Conservation (phyloP, 2,888 invertebrate species). For the Rotaria macrura region DNA sequence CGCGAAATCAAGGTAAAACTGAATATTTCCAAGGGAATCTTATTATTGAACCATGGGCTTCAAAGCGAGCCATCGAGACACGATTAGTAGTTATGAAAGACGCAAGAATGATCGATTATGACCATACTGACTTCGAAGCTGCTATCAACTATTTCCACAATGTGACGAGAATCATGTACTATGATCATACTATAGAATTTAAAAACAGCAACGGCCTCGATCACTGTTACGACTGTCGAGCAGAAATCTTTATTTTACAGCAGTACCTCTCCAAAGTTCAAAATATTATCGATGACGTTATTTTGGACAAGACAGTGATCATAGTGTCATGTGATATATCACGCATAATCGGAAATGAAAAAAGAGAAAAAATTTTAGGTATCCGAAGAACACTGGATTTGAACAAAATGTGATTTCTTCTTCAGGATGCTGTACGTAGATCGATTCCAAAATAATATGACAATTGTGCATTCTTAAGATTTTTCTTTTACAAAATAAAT, state of each 20-base stretch:
- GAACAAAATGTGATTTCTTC: background rate
- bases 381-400: background rate
- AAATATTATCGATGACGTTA: background rate
- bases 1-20: background rate
- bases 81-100: conserved; percentile 13
- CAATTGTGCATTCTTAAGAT: too few species aligned
- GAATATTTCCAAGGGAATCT: conserved; percentile 17
- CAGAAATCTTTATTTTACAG: conserved; percentile 20
- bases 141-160: background rate
- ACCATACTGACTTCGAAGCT: background rate
- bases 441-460: too few species aligned
- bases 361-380: background rate
- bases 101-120: background rate
- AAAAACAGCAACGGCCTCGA: background rate
- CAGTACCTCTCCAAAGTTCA: background rate
- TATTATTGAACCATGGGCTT: conserved; percentile 25
- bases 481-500: too few species aligned
- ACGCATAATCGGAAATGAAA: background rate
- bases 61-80: background rate
- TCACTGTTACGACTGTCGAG: conserved; percentile 31
- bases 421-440: too few species aligned
- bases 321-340: background rate
- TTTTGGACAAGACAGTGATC: background rate
- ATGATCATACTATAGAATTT: background rate
- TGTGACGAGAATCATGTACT: conserved; percentile 10